These are phyloP conservation scores for Myripristis murdjan DNA, from an alignment of 2,797 vertebrate genomes.

Conservation along the genomic window DNA sequence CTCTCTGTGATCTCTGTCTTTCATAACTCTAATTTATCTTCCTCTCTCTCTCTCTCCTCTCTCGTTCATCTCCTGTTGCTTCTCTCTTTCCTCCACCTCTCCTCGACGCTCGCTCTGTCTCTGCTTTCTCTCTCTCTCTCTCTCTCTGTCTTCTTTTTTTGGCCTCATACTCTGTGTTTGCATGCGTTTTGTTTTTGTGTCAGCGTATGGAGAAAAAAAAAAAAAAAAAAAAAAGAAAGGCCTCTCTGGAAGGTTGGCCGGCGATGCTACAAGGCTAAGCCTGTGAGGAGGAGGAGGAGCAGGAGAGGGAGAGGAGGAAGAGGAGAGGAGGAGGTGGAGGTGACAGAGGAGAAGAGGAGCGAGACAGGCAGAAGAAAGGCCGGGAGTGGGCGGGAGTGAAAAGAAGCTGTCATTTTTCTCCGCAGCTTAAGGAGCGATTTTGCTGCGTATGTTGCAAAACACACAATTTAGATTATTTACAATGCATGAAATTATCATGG, in stretches of 20 bases:
- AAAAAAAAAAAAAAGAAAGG: too few species aligned
- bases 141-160: too few species aligned
- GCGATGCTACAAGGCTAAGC: neutral
- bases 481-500: too few species aligned
- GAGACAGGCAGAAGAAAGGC: constrained; percentile 41
- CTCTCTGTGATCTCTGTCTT: constrained; percentile 28
- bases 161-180: too few species aligned
- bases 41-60: too few species aligned
- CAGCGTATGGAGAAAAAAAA: too few species aligned
- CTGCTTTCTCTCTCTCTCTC: neutral
- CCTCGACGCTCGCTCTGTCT: neutral
- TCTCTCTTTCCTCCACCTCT: constrained; percentile 39
- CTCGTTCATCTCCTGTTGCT: neutral
- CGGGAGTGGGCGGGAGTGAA: constrained; percentile 69
- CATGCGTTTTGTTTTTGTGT: too few species aligned
- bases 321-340: constrained; percentile 53
- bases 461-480: constrained; percentile 78
- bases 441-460: constrained; percentile 74
- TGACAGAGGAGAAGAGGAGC: constrained; percentile 40
- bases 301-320: constrained; percentile 28
- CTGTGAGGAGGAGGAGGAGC: constrained; percentile 39
- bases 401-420: constrained; percentile 70
- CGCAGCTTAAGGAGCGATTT: constrained; percentile 69
- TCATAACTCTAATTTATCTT: constrained; percentile 6
- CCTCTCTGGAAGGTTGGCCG: too few species aligned